Evolutionary conservation across 1,140 invertebrate species (phyloP).

Genomic region (Ectropis grisescens): DNA sequence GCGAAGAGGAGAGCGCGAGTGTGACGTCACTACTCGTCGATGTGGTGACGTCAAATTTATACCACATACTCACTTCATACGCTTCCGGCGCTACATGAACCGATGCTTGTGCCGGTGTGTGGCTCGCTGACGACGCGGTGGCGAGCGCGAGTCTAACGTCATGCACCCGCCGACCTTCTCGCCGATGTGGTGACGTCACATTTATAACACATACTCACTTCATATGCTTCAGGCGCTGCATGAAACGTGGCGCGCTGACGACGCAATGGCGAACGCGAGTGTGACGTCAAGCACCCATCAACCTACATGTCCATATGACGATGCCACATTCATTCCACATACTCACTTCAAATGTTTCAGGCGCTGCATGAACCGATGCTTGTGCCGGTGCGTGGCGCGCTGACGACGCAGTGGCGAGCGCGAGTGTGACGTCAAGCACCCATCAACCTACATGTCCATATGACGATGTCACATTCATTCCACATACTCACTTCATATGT

Average conservation of each 20-base stretch:
- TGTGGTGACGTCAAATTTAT: too few species aligned
- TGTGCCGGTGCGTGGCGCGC: conserved; percentile 90
- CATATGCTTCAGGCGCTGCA: conserved; percentile 96
- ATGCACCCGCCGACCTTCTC: too few species aligned
- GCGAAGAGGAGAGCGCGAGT: too few species aligned
- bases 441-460: too few species aligned
- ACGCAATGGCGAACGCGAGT: conserved; percentile 49
- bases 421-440: too few species aligned
- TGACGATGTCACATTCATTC: too few species aligned
- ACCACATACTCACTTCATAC: conserved; percentile 76
- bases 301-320: conserved; percentile 87
- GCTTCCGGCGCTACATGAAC: conserved; percentile 96
- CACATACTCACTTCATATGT: conserved; percentile 77
- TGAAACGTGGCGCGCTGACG: conserved; percentile 82
- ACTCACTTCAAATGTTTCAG: conserved; percentile 88
- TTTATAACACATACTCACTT: conserved; percentile 36
- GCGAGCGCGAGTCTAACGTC: too few species aligned
- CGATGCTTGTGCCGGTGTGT: conserved; percentile 95
- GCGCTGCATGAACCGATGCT: conserved; percentile 95
- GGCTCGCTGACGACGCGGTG: conserved; percentile 73
- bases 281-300: conserved; percentile 37
- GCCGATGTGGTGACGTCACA: too few species aligned
- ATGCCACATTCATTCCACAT: too few species aligned
- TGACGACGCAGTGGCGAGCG: too few species aligned
- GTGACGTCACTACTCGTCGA: too few species aligned